Base-by-base conservation (phyloP, 1,140 invertebrate genomes). In the Atta colombica region DNA sequence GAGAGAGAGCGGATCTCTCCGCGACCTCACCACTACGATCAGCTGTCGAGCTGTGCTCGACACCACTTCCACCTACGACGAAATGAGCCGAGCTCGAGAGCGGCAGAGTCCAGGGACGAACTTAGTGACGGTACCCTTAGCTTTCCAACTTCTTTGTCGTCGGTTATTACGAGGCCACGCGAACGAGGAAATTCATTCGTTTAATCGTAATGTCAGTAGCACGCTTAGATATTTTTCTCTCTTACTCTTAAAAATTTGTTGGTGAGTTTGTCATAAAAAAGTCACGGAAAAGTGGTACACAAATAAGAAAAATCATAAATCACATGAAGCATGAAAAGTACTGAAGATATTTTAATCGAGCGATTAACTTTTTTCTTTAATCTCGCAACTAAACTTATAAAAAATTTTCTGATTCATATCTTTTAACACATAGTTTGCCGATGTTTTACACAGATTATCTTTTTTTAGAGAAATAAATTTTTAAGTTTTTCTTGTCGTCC, bases 41-140 rank as follows among this genome's bases (percentile, higher is more conserved):
- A 92, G 92, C 91, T 92, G 92, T 92, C 87, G 74, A 18, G 72
- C 77, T 87, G 74, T 89, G 53, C 80, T 75, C 90, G 77, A 69
- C 77, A 80, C 84, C 74, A 75, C n/a, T 86, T 84, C 85, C 87
- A 86, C 85, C 77, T 21, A 72, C 69, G 78, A 89, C 84, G 72
- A 81, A 92, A 85, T 90, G 81, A 91, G 84, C 68, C 69, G 63
- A 90, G 65, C 90, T 90, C 55, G 81, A 72, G 65, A 74, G 61
- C 49, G 66, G 71, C 81, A 77, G 60, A 68, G 21, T 39, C 68
- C 88, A 88, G 90, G 81, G 63, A 74, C 87, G 88, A 35, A 35
- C 16, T 10, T 53, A 3, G 10, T 18, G 16, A 14, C n/a, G 60
- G 45, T 28, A 51, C 84, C 80, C 51, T 51, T 51, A 21, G 10